A percentile compares a stretch with the other conserved stretches of the same genome.
Evolutionary conservation across 2,888 invertebrate species (phyloP).

Genomic region (Cerastoderma edule): DNA sequence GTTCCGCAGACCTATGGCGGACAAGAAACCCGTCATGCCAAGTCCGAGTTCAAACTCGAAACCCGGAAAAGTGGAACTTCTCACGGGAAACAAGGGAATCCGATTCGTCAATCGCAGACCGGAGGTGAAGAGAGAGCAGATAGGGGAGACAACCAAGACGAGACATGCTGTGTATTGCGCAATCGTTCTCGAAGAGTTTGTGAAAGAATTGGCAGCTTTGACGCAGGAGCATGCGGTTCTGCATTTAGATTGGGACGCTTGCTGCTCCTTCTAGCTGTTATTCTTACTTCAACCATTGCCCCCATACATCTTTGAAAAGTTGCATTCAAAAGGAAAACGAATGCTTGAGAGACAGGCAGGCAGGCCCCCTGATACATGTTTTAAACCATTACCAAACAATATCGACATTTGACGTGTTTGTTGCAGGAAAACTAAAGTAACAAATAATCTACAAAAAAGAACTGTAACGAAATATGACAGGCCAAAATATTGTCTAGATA

Average conservation of each 20-base stretch:
- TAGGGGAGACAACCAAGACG: constrained; percentile 79
- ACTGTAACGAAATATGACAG: too few relatives aligned
- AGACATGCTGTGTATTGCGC: constrained; percentile 89
- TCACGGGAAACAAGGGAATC: constrained; percentile 70
- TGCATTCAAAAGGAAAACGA: too few relatives aligned
- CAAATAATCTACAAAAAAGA: too few relatives aligned
- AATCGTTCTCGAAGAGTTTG: constrained; percentile 96
- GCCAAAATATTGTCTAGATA: too few relatives aligned
- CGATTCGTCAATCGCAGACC: constrained; percentile 72
- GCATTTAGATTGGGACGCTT: constrained; percentile 62
- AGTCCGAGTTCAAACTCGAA: constrained; percentile 25
- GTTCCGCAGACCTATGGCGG: constrained; percentile 67
- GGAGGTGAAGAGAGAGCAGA: constrained; percentile 54
- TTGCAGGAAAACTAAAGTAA: too few relatives aligned
- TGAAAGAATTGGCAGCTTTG: constrained; percentile 96
- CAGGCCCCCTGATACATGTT: too few relatives aligned
- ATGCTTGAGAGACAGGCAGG: too few relatives aligned
- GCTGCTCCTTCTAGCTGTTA: background rate
- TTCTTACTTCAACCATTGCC: too few relatives aligned
- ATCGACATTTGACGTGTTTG: too few relatives aligned
- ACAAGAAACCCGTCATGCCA: constrained; percentile 46
- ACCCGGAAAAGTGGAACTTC: constrained; percentile 63
- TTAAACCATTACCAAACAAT: too few relatives aligned
- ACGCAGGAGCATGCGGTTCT: constrained; percentile 94
- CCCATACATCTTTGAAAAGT: too few relatives aligned